These are phyloP conservation scores for Chionis minor DNA, from an alignment of 2,113 vertebrate genomes.

Conservation along the genomic window DNA sequence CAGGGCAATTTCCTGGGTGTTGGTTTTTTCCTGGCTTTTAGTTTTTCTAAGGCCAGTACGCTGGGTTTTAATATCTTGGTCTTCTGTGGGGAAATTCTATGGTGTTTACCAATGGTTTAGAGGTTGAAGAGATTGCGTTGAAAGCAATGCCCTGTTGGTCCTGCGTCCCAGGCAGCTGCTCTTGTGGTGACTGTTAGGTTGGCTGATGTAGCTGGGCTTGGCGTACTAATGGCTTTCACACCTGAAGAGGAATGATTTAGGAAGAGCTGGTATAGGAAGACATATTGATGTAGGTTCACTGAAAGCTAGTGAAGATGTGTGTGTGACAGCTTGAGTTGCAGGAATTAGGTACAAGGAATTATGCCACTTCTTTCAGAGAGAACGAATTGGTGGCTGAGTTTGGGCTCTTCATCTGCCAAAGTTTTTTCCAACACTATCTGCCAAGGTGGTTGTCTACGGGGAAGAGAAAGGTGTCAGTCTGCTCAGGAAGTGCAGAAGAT, in stretches of 20 bases:
- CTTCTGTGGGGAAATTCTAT: neutral
- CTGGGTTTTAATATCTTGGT: neutral
- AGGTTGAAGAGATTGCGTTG: neutral
- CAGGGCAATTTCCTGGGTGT: neutral
- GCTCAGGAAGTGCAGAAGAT: neutral
- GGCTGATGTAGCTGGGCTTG: neutral
- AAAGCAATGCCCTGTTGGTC: neutral
- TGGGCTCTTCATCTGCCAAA: neutral
- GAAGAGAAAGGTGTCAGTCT: neutral
- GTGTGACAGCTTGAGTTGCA: neutral
- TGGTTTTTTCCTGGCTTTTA: neutral
- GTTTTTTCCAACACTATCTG: rapidly evolving
- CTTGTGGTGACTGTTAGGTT: neutral
- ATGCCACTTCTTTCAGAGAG: rapidly evolving
- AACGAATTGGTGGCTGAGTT: rapidly evolving
- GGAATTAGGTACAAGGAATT: neutral
- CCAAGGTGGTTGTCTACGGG: neutral
- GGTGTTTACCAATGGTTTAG: neutral
- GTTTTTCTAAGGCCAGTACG: neutral
- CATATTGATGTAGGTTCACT: neutral
- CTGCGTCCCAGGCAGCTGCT: neutral
- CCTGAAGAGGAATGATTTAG: neutral
- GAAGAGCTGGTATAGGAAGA: neutral
- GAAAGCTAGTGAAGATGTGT: neutral
- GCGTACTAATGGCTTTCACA: neutral